Evolutionary conservation across 2,797 vertebrate species (phyloP).

Genomic region (Poecile montanus): DNA sequence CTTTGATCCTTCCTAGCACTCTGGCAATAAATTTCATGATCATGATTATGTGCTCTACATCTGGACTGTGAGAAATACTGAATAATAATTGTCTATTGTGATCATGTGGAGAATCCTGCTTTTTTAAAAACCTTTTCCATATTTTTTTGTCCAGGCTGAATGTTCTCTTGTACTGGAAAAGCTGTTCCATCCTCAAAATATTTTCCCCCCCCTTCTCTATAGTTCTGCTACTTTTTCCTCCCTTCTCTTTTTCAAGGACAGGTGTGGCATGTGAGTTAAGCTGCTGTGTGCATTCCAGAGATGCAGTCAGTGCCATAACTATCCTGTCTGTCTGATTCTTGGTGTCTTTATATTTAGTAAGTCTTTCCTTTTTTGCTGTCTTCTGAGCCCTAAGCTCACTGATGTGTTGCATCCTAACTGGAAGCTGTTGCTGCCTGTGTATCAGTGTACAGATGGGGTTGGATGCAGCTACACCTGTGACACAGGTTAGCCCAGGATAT

Average conservation of each 20-base stretch:
- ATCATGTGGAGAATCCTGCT: neutral
- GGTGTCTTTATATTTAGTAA: neutral
- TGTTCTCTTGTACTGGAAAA: neutral
- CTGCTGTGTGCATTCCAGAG: neutral
- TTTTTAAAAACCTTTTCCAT: neutral
- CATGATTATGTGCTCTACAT: neutral
- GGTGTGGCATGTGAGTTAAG: neutral
- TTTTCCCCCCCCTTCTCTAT: neutral
- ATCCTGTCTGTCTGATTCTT: neutral
- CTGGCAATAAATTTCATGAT: neutral
- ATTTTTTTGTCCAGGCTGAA: neutral
- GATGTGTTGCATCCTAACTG: neutral
- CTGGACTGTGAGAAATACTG: neutral
- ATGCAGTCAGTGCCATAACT: neutral
- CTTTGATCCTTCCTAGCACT: neutral
- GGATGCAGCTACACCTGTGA: neutral
- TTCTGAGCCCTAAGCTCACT: neutral
- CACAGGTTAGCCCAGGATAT: neutral
- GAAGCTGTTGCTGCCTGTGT: neutral
- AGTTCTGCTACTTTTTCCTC: neutral
- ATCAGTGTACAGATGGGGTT: neutral
- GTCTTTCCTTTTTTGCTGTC: neutral
- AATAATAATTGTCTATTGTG: neutral
- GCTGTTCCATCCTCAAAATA: neutral
- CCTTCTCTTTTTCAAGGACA: neutral